Evolutionary conservation across 2,113 vertebrate genomes (phyloP), one percentile per base, ranked within the genome.

Genomic region (Paramisgurnus dabryanus): DNA sequence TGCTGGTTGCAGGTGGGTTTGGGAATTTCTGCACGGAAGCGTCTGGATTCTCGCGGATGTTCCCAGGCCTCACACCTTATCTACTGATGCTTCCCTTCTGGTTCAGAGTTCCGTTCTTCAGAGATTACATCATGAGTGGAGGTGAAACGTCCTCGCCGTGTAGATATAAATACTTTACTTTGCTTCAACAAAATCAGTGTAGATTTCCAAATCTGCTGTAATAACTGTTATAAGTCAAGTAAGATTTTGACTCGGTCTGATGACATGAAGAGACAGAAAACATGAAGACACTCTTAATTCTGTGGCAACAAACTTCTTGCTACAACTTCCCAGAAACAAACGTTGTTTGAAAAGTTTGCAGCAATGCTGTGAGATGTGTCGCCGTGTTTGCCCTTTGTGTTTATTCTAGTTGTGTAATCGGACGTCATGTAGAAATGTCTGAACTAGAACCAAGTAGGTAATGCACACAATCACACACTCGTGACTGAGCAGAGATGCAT

Each of bases 21-120:
- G 83, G 91, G 22, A 95, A 92, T 85, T 95, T 96, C 89, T 94
- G 94, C 85, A 94, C 93, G 0, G 92, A 95, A 79, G 90, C 92
- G 0, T 92, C 93, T 0, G 92, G 92, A 0, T 95, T 95, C 79
- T 89, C 91, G 0, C 2, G 4, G 0, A 86, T 93, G 72, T 94
- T 95, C 55, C 93, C 94, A 0, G 92, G 93, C 3, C 91, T 95
- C 4, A 78, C 3, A 2, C 81, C 91, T 0, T 90, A 93, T 50
- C 88, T 95, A 63, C 91, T 95, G 73, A 93, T 93, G 92, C 87
- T 94, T 11, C 92, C 93, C 0, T 93, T 92, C 86, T 93, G 93
- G 91, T 95, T 95, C 90, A 82, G 87, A 7, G 82, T 94, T 0
- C 94, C 94, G 0, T 79, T 95, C 74, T 95, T 94, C 85, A 83